phyloP scores from a whole-genome alignment of 2,888 invertebrate species.

The Fragum whitleyi region DNA sequence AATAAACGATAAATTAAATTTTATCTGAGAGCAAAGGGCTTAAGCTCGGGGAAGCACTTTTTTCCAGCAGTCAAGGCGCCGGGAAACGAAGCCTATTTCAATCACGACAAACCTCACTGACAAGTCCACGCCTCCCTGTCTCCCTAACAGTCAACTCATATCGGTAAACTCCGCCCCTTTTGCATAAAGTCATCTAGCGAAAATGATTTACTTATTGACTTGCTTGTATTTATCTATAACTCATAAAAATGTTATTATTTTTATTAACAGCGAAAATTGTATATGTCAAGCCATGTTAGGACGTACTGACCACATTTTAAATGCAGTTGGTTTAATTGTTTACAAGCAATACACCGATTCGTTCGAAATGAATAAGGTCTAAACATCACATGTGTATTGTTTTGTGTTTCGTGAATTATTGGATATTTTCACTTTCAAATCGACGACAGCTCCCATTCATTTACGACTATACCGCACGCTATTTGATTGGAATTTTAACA shows the following conservation, averaged over 20 bases:
- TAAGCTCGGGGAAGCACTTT: not conserved
- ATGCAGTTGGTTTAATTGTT: not conserved
- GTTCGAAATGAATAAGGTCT: not conserved
- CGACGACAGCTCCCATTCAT: not conserved
- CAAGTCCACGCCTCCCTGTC: slow-evolving; percentile 23
- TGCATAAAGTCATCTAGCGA: slow-evolving; percentile 9
- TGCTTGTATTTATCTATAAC: slow-evolving; percentile 9
- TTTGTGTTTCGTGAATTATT: not conserved
- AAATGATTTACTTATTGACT: not conserved
- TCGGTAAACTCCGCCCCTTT: slow-evolving; percentile 11
- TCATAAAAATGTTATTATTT: slow-evolving; percentile 22
- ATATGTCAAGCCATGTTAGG: slow-evolving; percentile 7
- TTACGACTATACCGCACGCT: not conserved
- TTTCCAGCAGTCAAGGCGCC: slow-evolving; percentile 14
- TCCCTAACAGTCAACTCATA: slow-evolving; percentile 5
- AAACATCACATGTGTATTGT: not conserved
- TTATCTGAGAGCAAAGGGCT: slow-evolving; percentile 24
- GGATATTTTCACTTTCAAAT: not conserved
- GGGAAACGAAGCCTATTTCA: slow-evolving; percentile 26
- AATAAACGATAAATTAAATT: not conserved
- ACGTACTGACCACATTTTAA: slow-evolving; percentile 16
- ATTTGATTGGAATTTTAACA: not conserved
- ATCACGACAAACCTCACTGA: slow-evolving; percentile 19
- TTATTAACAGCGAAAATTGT: slow-evolving; percentile 17
- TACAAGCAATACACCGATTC: not conserved